phyloP scores from a whole-genome alignment of 2,888 invertebrate species.

The Leptinotarsa rubiginosa region DNA sequence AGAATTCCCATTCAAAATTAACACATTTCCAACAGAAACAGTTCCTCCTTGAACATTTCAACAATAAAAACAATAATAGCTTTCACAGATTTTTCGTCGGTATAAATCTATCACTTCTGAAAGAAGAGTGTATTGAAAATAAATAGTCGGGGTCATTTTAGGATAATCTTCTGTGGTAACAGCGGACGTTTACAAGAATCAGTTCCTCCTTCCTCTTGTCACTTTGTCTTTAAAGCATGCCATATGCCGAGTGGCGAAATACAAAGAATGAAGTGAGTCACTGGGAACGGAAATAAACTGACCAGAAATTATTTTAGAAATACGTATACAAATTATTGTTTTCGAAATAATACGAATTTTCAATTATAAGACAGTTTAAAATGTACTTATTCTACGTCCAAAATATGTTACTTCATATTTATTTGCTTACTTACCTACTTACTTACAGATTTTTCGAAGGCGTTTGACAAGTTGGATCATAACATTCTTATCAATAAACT shows the following conservation, averaged over 20 bases:
- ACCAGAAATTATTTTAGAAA: background rate
- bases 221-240: conserved; percentile 31
- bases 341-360: no score
- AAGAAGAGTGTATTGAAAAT: conserved; percentile 37
- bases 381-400: no score
- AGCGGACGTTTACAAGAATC: conserved; percentile 45
- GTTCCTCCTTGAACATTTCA: conserved; percentile 1
- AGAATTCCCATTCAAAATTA: conserved; percentile 12
- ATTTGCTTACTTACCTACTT: no score
- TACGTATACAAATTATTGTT: no score
- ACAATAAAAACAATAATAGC: conserved; percentile 19
- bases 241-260: conserved; percentile 10
- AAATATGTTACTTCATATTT: no score
- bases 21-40: conserved; percentile 13
- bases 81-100: conserved; percentile 19
- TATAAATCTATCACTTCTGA: conserved; percentile 34
- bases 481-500: no score
- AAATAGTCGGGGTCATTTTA: conserved; percentile 39
- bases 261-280: conserved; percentile 3
- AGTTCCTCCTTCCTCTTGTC: conserved; percentile 38
- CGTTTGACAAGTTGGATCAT: no score
- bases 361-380: no score
- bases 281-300: background rate
- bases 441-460: no score
- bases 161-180: conserved; percentile 45